Base-by-base conservation (phyloP, 2,113 vertebrate genomes). In the Synodontis membranacea region DNA sequence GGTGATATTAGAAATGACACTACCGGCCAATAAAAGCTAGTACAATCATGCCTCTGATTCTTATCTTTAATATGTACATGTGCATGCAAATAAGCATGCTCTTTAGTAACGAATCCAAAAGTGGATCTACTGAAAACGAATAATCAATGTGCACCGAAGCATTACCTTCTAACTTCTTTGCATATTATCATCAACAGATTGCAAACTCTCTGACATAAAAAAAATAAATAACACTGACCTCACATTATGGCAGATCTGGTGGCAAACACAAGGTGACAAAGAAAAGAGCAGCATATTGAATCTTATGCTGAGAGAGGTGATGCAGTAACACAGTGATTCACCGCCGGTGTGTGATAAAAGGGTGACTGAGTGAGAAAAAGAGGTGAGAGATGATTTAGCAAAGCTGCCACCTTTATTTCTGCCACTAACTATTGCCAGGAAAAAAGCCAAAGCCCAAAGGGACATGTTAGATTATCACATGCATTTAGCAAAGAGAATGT, bases 191-290 rank as follows among this genome's bases (percentile, higher is more conserved):
- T 48, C 76, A 80, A 75, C 76, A 84, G 75, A 34, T 86, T 80
- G 37, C 34, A 28, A 52, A 74, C 21, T 44, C 37, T 74, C 54
- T 86, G 76, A 86, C 60, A 60, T 83, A 52, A 86, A 79, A 86
- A 88, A 78, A 85, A 78, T 42, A 76, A 86, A 88, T 85, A 85
- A 78, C 54, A 76, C 72, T 86, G 84, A 62, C 66, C 64, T 81
- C 64, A 74, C 76, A 81, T 80, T 66, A 42, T 62, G 62, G 74
- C 25, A 10, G 28, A 81, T 74, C 60, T 80, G 44, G 52, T 76
- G 34, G 81, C 37, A 87, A 79, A 84, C 82, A 25, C 52, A 75
- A 76, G 60, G 88, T 78, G 84, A 82, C 60, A 83, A 75, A 31
- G 64, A 70, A 88, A 83, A 83, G 79, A 86, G 79, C 62, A 60